phyloP scores from a whole-genome alignment of 2,113 vertebrate species.

The Canis aureus region DNA sequence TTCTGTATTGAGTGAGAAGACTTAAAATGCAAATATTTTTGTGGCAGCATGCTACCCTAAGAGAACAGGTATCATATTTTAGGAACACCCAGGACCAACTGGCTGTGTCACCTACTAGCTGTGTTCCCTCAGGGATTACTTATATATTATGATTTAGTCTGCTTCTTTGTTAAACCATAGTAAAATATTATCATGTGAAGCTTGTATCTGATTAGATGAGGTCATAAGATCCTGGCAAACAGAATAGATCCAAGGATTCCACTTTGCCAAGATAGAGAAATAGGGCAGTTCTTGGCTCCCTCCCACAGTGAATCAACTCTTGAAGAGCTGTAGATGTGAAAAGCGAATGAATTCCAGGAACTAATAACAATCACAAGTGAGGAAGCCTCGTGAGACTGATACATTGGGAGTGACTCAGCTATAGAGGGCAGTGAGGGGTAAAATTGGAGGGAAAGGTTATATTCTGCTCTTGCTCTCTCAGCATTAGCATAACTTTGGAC shows the following conservation, averaged over 20 bases:
- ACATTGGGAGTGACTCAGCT: neutral
- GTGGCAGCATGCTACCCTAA: neutral
- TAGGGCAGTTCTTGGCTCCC: neutral
- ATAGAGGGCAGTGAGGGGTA: neutral
- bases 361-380: neutral
- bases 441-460: neutral
- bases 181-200: neutral
- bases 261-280: neutral
- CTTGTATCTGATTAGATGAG: neutral
- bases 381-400: neutral
- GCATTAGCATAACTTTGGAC: neutral
- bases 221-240: neutral
- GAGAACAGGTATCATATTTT: neutral
- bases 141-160: neutral
- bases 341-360: neutral
- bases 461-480: neutral
- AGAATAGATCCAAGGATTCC: neutral
- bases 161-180: neutral
- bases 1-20: slow-evolving; percentile 39
- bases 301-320: neutral
- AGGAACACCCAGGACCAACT: neutral
- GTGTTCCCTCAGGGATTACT: neutral
- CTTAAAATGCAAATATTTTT: slow-evolving; percentile 13
- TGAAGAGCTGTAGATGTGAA: neutral
- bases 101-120: neutral